A percentile compares a stretch with the other conserved stretches of the same genome.
Evolutionary conservation across 1,140 invertebrate genomes (phyloP).

Genomic region (Drosophila pachea): DNA sequence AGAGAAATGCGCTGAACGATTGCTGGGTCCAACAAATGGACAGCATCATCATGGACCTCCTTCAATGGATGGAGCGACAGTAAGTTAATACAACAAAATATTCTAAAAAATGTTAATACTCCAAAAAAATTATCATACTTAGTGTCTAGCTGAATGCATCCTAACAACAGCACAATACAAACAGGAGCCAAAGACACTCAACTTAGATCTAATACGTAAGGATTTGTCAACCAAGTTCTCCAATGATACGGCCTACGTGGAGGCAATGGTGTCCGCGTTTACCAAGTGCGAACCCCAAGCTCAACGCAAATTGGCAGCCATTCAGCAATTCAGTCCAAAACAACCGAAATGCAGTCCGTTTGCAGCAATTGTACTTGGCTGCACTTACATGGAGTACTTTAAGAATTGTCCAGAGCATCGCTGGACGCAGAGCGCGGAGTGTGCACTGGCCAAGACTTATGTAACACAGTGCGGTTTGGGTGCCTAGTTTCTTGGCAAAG

Average conservation of each 20-base stretch:
- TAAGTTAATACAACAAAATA: conserved; percentile 12
- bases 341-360: conserved; percentile 67
- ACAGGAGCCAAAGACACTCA: conserved; percentile 42
- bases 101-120: neutral
- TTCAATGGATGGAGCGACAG: conserved; percentile 59
- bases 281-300: conserved; percentile 60
- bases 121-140: no score
- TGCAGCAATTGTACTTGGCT: conserved; percentile 65
- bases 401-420: conserved; percentile 71
- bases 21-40: conserved; percentile 45
- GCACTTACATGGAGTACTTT: conserved; percentile 76
- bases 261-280: conserved; percentile 59
- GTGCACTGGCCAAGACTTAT: conserved; percentile 67
- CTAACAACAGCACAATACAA: conserved; percentile 58
- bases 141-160: conserved; percentile 69
- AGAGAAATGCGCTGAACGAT: conserved; percentile 53
- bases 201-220: conserved; percentile 46
- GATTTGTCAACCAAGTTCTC: conserved; percentile 57
- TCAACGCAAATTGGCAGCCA: conserved; percentile 45
- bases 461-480: conserved; percentile 67
- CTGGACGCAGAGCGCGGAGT: conserved; percentile 64
- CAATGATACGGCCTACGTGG: conserved; percentile 62
- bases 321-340: conserved; percentile 44
- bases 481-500: conserved; percentile 24
- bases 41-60: conserved; percentile 41